Conservation (phyloP, 2,113 vertebrate species). For the Prietella phreatophila region DNA sequence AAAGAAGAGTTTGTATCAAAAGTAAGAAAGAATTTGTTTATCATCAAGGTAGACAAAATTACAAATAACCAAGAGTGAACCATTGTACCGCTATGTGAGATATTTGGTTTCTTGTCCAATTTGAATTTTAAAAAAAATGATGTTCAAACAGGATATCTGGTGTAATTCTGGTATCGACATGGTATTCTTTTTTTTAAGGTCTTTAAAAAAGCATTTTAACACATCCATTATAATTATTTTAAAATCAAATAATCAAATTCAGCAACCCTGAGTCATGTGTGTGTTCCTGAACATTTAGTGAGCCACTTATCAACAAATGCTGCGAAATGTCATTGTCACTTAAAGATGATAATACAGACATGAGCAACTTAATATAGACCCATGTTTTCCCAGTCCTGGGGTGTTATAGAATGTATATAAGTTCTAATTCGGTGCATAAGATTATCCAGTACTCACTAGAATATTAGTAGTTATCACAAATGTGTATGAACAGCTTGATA, state of each 20-base stretch:
- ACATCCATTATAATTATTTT: background rate
- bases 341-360: background rate
- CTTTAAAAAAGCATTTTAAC: too few species aligned
- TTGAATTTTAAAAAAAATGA: too few species aligned
- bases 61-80: too few species aligned
- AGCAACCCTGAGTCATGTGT: background rate
- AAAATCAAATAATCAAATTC: background rate
- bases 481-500: background rate
- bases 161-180: too few species aligned
- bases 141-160: too few species aligned
- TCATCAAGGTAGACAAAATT: too few species aligned
- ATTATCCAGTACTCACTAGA: background rate
- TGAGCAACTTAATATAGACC: background rate
- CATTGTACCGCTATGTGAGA: too few species aligned
- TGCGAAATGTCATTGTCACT: too few species aligned
- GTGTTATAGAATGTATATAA: background rate
- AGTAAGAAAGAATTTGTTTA: too few species aligned
- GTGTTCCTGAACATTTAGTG: background rate
- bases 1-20: too few species aligned
- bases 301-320: background rate
- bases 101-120: too few species aligned
- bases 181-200: too few species aligned
- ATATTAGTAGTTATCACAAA: background rate
- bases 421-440: background rate
- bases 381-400: background rate